Conservation (phyloP, 2,113 vertebrate species). For the Gnathonemus longibarbis region DNA sequence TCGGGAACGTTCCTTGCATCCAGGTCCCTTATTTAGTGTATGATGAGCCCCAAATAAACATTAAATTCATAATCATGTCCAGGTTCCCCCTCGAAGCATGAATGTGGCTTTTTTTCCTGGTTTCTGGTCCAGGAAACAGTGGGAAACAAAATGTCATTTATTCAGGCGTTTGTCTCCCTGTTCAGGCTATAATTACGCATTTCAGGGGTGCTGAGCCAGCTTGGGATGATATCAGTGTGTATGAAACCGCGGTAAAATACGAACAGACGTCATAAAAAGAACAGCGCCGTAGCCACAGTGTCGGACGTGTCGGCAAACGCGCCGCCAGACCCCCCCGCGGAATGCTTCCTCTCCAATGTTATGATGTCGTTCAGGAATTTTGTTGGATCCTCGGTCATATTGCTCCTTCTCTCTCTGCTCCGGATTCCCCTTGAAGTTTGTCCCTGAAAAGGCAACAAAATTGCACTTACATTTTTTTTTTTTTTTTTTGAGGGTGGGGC, state of each 20-base stretch:
- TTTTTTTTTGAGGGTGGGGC: constrained; percentile 9
- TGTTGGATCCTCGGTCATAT: background rate
- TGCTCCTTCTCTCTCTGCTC: constrained; percentile 46
- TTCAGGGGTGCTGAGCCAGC: background rate
- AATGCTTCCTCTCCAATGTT: background rate
- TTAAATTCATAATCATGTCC: background rate
- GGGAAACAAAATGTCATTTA: background rate
- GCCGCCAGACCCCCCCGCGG: background rate
- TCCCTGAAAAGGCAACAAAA: constrained; percentile 62
- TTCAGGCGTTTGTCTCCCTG: background rate
- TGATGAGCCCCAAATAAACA: background rate
- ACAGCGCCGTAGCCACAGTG: background rate
- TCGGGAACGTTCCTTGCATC: background rate
- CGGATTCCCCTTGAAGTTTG: constrained; percentile 56
- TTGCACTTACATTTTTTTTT: constrained; percentile 50
- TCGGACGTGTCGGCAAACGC: background rate
- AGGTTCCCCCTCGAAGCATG: background rate
- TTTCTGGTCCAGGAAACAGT: background rate
- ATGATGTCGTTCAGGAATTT: background rate
- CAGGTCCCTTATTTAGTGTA: background rate
- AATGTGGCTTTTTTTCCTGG: background rate
- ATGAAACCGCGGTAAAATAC: background rate
- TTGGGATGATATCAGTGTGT: background rate
- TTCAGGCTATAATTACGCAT: background rate
- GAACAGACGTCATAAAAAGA: background rate